These are phyloP conservation scores for Cylloceria caligata DNA, from an alignment of 2,888 invertebrate species.

Conservation along the genomic window DNA sequence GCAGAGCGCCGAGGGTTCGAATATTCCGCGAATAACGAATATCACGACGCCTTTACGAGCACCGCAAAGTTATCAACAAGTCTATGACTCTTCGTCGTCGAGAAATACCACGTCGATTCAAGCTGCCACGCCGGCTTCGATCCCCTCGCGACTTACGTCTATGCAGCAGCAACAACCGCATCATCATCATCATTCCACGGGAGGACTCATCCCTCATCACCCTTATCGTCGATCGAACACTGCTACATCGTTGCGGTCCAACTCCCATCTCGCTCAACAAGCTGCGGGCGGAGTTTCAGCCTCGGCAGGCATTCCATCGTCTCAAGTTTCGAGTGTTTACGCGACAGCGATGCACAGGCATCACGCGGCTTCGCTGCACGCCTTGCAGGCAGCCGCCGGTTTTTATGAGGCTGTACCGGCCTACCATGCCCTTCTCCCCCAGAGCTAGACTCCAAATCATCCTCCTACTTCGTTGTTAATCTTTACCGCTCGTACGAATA, in stretches of 20 bases:
- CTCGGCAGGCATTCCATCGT: constrained; percentile 65
- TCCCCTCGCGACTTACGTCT: constrained; percentile 66
- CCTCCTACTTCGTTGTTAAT: constrained; percentile 35
- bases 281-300: constrained; percentile 67
- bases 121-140: constrained; percentile 71
- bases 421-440: constrained; percentile 81
- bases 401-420: constrained; percentile 81
- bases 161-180: constrained; percentile 11
- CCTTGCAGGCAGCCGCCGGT: constrained; percentile 78
- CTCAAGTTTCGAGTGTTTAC: constrained; percentile 78
- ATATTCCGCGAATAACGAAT: constrained; percentile 49
- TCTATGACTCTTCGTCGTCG: constrained; percentile 57
- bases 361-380: constrained; percentile 79
- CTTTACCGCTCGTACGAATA: constrained; percentile 53
- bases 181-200: constrained; percentile 66
- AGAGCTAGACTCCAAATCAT: constrained; percentile 76
- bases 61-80: constrained; percentile 66
- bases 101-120: constrained; percentile 69
- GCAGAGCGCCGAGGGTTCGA: constrained; percentile 68
- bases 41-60: constrained; percentile 58
- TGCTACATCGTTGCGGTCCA: constrained; percentile 68
- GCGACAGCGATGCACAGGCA: constrained; percentile 81
- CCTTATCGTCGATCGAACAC: constrained; percentile 69
- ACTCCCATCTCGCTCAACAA: constrained; percentile 74
- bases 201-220: constrained; percentile 66